Evolutionary conservation across 2,888 invertebrate genomes (phyloP).

Genomic region (Hermodice carunculata): DNA sequence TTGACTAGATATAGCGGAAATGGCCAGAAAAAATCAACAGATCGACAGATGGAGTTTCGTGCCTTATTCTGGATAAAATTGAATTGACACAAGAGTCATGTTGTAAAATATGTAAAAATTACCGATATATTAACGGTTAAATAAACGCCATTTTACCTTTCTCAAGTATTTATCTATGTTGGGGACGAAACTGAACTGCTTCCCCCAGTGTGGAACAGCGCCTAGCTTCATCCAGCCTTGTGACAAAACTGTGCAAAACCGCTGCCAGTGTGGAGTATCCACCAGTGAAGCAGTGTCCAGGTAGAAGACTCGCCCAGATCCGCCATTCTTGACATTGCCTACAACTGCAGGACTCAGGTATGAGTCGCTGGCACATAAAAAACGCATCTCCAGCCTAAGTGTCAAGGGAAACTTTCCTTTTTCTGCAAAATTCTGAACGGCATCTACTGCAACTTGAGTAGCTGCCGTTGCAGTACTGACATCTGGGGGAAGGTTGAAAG

Average conservation of each 20-base stretch:
- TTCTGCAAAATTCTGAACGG: not conserved
- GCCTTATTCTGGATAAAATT: too few relatives aligned
- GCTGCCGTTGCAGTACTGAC: too few relatives aligned
- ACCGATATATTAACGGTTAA: too few relatives aligned
- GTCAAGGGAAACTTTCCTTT: constrained; percentile 10
- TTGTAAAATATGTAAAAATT: too few relatives aligned
- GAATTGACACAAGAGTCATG: too few relatives aligned
- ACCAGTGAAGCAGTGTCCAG: not conserved
- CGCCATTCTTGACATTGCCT: constrained; percentile 2
- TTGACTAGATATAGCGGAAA: too few relatives aligned
- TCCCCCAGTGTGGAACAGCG: constrained; percentile 7
- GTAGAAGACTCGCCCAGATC: constrained; percentile 3
- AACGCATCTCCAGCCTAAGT: constrained; percentile 13
- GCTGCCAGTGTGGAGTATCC: not conserved
- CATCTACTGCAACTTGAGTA: not conserved
- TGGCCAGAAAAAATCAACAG: too few relatives aligned
- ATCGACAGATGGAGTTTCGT: too few relatives aligned
- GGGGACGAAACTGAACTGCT: constrained; percentile 2
- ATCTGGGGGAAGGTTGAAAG: not conserved
- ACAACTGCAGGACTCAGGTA: not conserved
- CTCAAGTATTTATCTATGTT: constrained; percentile 3
- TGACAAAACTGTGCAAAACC: not conserved
- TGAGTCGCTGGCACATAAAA: constrained; percentile 4
- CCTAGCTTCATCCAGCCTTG: not conserved
- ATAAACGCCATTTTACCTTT: too few relatives aligned